Evolutionary conservation across 2,888 invertebrate species (phyloP).

Genomic region (Eupithecia vulgata): DNA sequence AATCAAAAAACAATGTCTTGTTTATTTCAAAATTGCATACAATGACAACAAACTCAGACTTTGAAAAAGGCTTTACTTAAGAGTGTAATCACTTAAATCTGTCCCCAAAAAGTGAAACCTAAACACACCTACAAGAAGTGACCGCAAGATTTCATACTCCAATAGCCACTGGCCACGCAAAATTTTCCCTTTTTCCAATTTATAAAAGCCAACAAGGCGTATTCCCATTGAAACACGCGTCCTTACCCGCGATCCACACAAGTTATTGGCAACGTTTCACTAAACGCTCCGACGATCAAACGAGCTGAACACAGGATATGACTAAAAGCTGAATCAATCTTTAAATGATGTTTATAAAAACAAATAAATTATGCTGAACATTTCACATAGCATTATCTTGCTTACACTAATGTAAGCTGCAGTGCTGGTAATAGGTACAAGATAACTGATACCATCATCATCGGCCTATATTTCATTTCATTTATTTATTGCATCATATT

Average conservation of each 20-base stretch:
- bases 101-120: neutral
- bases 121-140: neutral
- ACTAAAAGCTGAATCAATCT: conserved; percentile 4
- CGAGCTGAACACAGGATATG: conserved; percentile 21
- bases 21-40: neutral
- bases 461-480: no score
- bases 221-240: conserved; percentile 34
- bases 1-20: neutral
- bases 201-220: conserved; percentile 35
- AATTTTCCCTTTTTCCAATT: conserved; percentile 31
- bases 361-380: no score
- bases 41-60: neutral
- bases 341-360: neutral
- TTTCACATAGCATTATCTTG: neutral
- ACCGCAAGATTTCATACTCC: conserved; percentile 15
- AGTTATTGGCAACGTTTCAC: conserved; percentile 44
- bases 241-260: conserved; percentile 37
- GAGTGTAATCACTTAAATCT: neutral
- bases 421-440: neutral
- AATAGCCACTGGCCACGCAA: conserved; percentile 20
- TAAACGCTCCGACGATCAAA: conserved; percentile 40
- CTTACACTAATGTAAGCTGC: neutral
- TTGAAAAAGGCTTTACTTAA: neutral
- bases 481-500: no score
- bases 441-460: no score